Evolutionary conservation across 2,888 invertebrate species (phyloP).

Genomic region (Hyalella azteca): DNA sequence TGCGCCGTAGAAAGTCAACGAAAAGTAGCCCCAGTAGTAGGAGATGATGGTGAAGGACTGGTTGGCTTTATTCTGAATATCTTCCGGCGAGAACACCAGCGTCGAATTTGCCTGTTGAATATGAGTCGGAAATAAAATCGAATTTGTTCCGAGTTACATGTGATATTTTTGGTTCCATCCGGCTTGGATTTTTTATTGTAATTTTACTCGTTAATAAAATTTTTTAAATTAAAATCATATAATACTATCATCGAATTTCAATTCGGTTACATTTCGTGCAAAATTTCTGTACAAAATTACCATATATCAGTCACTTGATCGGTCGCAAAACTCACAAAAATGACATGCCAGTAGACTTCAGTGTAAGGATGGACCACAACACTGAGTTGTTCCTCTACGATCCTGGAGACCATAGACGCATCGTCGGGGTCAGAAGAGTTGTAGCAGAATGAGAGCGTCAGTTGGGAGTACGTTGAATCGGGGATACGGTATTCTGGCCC

Average conservation of each 20-base stretch:
- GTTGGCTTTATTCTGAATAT: constrained; percentile 37
- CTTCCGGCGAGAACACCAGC: constrained; percentile 38
- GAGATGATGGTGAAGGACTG: constrained; percentile 43
- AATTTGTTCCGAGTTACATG: too few relatives aligned
- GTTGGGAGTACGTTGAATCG: background rate
- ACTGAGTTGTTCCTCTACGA: background rate
- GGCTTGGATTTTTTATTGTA: too few relatives aligned
- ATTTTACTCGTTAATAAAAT: too few relatives aligned
- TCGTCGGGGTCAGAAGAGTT: constrained; percentile 27
- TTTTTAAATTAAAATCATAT: too few relatives aligned
- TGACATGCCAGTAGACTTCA: background rate
- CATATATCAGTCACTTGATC: too few relatives aligned
- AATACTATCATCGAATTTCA: too few relatives aligned
- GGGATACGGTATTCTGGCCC: background rate
- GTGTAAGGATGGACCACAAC: background rate
- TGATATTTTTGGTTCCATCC: too few relatives aligned
- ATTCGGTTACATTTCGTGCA: too few relatives aligned
- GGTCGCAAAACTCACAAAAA: constrained; percentile 23
- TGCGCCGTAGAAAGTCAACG: constrained; percentile 41
- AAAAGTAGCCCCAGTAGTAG: constrained; percentile 46
- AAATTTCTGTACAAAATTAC: too few relatives aligned
- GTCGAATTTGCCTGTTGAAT: constrained; percentile 22
- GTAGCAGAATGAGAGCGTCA: constrained; percentile 3
- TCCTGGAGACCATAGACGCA: background rate
- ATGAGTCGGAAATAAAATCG: too few relatives aligned